phyloP scores from a whole-genome alignment of 1,140 invertebrate genomes.

The Bombus confusus region DNA sequence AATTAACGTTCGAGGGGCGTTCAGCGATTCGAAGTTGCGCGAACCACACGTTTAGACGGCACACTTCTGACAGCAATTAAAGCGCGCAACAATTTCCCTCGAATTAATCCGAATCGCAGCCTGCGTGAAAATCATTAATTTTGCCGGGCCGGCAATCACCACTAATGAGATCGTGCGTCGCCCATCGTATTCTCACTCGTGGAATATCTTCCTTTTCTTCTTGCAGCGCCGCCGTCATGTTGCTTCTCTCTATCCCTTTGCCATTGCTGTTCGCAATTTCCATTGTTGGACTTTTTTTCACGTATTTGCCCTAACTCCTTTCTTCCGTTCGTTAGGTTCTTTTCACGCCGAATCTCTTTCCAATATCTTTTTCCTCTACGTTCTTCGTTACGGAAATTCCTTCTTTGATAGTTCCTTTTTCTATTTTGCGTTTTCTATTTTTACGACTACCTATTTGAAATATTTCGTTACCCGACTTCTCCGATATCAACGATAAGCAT shows the following conservation, averaged over 20 bases:
- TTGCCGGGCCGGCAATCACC: not conserved
- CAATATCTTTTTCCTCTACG: not conserved
- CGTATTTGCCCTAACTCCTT: not conserved
- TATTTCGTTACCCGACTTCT: not conserved
- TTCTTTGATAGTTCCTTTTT: not conserved
- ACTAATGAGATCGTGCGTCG: conserved; percentile 27
- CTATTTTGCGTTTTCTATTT: too few relatives aligned
- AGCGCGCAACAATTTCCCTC: not conserved
- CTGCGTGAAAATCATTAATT: conserved; percentile 22
- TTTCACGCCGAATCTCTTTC: not conserved
- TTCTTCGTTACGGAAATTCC: not conserved
- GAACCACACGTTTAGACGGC: not conserved
- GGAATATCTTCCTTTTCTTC: not conserved
- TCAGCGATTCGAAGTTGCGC: not conserved
- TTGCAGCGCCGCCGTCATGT: not conserved
- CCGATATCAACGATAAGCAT: not conserved
- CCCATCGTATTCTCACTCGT: not conserved
- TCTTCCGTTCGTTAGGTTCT: too few relatives aligned
- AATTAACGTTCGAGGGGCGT: not conserved
- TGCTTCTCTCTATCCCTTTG: not conserved
- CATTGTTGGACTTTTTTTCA: not conserved
- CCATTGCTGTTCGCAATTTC: not conserved
- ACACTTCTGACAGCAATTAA: conserved; percentile 28
- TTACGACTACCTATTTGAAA: too few relatives aligned
- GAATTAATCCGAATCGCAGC: conserved; percentile 13